Percentiles rank a stretch among this genome's conserved stretches.
Conservation (phyloP, 2,888 invertebrate genomes). For the Polymixis lichenea region DNA sequence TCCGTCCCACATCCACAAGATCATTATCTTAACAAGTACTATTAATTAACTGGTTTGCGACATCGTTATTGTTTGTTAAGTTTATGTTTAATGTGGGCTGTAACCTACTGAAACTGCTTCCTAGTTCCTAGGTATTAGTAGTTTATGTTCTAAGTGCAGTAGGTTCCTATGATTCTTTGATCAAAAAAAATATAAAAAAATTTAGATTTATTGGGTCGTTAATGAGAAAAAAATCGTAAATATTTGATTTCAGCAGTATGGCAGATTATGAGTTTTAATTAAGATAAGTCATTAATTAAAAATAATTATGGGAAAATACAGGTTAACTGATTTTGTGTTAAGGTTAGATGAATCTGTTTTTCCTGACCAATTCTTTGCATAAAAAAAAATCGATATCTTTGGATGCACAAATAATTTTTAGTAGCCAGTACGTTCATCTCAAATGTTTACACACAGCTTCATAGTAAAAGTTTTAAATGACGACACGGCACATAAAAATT, state of each 20-base stretch:
- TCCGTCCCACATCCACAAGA: slow-evolving; percentile 58
- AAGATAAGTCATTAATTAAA: neutral
- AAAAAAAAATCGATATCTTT: slow-evolving; percentile 13
- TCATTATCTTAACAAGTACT: slow-evolving; percentile 53
- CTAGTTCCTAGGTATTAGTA: slow-evolving; percentile 64
- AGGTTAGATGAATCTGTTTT: neutral
- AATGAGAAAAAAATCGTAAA: neutral
- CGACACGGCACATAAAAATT: slow-evolving; percentile 42
- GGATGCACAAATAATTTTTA: slow-evolving; percentile 49
- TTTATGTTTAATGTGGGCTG: slow-evolving; percentile 60
- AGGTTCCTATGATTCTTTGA: no score
- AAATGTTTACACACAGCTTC: slow-evolving; percentile 15
- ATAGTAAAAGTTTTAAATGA: slow-evolving; percentile 53
- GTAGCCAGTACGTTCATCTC: slow-evolving; percentile 37
- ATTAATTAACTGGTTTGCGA: slow-evolving; percentile 60
- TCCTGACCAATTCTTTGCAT: no score
- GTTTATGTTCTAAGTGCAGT: neutral
- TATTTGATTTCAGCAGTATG: neutral
- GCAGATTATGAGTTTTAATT: neutral
- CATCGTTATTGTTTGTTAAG: slow-evolving; percentile 62
- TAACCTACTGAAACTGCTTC: slow-evolving; percentile 62
- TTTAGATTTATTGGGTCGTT: neutral
- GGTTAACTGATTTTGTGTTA: neutral
- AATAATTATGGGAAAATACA: neutral
- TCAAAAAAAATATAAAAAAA: no score